Evolutionary conservation across 2,113 vertebrate genomes (phyloP).

Genomic region (Trogon melanurus): DNA sequence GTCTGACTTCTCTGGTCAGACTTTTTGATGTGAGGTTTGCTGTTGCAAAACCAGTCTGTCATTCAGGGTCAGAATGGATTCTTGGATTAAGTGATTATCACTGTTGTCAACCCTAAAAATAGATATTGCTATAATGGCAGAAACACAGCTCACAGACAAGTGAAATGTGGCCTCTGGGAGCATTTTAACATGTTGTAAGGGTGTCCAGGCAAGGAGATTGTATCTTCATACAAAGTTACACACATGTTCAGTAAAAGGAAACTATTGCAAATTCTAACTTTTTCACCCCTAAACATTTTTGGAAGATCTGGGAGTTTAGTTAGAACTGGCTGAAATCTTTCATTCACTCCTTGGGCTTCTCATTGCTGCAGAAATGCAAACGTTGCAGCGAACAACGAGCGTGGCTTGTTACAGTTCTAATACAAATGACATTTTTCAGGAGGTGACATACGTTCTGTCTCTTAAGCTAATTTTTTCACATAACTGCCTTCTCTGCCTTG

Average conservation of each 20-base stretch:
- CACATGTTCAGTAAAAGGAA: not conserved
- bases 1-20: not conserved
- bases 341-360: not conserved
- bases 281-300: accelerated
- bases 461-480: not conserved
- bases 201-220: not conserved
- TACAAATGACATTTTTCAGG: not conserved
- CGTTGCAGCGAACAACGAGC: not conserved
- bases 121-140: not conserved
- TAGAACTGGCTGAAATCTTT: not conserved
- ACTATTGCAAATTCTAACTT: not conserved
- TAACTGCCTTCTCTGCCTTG: not conserved
- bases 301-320: not conserved
- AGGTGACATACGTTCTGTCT: not conserved
- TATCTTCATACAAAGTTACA: not conserved
- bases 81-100: conserved; percentile 59
- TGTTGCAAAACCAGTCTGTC: conserved; percentile 2
- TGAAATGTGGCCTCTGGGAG: not conserved
- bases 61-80: conserved; percentile 22
- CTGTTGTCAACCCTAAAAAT: conserved; percentile 30
- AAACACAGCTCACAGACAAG: not conserved
- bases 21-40: not conserved
- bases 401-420: not conserved
- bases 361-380: not conserved
- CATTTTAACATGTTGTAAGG: not conserved